Evolutionary conservation across 2,113 vertebrate species (phyloP).

Genomic region (Myrmecobius fasciatus): DNA sequence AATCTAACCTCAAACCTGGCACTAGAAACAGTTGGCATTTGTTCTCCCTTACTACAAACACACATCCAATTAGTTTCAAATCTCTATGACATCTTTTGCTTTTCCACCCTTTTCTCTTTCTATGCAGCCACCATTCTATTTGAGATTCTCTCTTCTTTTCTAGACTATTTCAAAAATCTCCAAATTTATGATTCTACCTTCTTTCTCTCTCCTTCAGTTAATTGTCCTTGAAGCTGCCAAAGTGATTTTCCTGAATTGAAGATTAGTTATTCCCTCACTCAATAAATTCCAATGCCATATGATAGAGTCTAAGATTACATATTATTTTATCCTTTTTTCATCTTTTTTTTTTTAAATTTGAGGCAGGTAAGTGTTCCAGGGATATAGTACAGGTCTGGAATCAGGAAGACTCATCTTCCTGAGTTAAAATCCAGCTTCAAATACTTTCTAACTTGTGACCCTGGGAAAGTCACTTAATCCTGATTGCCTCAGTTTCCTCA

Average conservation of each 20-base stretch:
- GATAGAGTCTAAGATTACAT: background rate
- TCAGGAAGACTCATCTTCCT: too few relatives aligned
- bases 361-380: too few relatives aligned
- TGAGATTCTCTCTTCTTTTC: background rate
- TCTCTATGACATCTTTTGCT: background rate
- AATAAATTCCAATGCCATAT: background rate
- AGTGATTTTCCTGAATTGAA: background rate
- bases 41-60: background rate
- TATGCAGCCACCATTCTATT: background rate
- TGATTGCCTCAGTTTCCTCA: background rate
- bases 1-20: background rate
- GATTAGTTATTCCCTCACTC: background rate
- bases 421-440: background rate
- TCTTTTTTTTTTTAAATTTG: background rate
- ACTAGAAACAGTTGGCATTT: background rate
- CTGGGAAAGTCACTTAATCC: background rate
- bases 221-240: background rate
- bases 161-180: background rate
- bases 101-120: background rate
- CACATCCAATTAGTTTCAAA: background rate
- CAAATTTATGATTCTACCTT: background rate
- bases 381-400: too few relatives aligned
- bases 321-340: background rate
- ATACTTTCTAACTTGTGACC: background rate
- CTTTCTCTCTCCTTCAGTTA: background rate